Evolutionary conservation across 2,888 invertebrate genomes (phyloP).

Genomic region (Campoplex capitator): DNA sequence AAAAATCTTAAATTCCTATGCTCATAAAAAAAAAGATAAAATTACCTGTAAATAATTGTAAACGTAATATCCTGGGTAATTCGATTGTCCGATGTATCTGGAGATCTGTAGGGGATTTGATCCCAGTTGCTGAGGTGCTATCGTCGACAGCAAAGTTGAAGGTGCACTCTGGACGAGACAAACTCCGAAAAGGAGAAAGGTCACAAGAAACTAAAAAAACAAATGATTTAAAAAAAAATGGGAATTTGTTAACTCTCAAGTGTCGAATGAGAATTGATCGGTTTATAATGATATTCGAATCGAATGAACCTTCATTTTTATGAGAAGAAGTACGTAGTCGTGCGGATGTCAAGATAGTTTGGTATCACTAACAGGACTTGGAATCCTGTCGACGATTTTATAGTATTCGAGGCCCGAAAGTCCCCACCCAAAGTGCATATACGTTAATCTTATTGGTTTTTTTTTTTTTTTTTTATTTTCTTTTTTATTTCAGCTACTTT

Average conservation of each 20-base stretch:
- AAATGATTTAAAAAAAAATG: background rate
- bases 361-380: slow-evolving; percentile 77
- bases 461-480: slow-evolving; percentile 70
- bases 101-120: slow-evolving; percentile 53
- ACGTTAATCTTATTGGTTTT: slow-evolving; percentile 39
- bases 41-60: slow-evolving; percentile 69
- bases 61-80: slow-evolving; percentile 65
- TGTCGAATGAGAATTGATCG: background rate
- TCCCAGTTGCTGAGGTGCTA: slow-evolving; percentile 3
- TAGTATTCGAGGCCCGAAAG: slow-evolving; percentile 76
- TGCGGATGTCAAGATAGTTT: slow-evolving; percentile 64
- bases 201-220: slow-evolving; percentile 1
- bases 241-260: background rate
- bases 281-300: background rate
- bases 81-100: slow-evolving; percentile 53
- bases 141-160: slow-evolving; percentile 3
- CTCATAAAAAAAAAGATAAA: background rate
- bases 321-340: slow-evolving; percentile 23
- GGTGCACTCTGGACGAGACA: slow-evolving; percentile 51
- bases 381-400: slow-evolving; percentile 77
- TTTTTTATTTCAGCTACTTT: slow-evolving; percentile 49
- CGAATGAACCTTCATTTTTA: slow-evolving; percentile 64
- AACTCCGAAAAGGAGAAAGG: slow-evolving; percentile 31
- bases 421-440: slow-evolving; percentile 70
- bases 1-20: background rate